phyloP scores from a whole-genome alignment of 2,888 invertebrate genomes.

The Erebia epiphron region DNA sequence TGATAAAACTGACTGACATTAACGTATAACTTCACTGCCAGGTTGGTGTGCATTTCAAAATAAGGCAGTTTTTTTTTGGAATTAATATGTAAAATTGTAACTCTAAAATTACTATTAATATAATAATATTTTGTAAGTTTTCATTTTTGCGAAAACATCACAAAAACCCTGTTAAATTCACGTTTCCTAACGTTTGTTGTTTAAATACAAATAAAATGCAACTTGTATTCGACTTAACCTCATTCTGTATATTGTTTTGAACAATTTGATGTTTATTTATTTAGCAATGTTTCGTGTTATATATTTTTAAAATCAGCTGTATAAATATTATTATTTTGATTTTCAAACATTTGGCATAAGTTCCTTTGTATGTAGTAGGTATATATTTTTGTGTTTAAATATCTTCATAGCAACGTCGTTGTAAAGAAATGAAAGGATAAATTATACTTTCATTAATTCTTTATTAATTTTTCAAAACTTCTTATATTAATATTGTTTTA shows the following conservation, averaged over 20 bases:
- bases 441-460: no score
- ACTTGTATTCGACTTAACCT: constrained; percentile 26
- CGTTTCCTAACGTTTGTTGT: constrained; percentile 43
- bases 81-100: constrained; percentile 22
- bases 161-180: constrained; percentile 25
- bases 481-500: not conserved
- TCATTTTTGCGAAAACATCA: constrained; percentile 28
- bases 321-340: no score
- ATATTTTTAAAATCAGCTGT: not conserved
- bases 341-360: no score
- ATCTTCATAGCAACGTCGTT: no score
- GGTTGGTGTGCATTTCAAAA: constrained; percentile 39
- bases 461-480: no score
- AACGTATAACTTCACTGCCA: constrained; percentile 37
- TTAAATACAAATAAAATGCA: constrained; percentile 56
- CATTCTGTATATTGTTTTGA: not conserved
- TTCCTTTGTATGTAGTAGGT: no score
- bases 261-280: not conserved
- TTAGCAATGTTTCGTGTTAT: not conserved
- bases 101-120: not conserved
- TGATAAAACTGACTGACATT: constrained; percentile 7
- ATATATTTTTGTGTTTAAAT: no score
- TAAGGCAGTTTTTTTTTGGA: constrained; percentile 37
- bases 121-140: constrained; percentile 18
- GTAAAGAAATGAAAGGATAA: no score